phyloP scores from a whole-genome alignment of 1,140 invertebrate genomes.

The Bombus haemorrhoidalis region DNA sequence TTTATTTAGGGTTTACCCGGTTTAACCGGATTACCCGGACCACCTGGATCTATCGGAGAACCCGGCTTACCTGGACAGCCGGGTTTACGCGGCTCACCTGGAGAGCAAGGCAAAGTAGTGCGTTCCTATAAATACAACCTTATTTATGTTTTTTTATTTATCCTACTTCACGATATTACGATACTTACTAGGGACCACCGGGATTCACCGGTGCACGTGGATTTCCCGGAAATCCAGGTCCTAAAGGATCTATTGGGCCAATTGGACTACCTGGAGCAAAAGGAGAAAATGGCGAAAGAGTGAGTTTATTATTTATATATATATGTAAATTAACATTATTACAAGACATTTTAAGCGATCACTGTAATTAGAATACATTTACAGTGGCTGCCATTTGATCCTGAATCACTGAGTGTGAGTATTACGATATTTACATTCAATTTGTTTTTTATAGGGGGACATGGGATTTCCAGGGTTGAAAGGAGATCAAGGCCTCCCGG shows the following conservation, averaged over 20 bases:
- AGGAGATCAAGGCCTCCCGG: constrained; percentile 73
- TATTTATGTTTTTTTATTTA: too few species aligned
- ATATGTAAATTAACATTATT: background rate
- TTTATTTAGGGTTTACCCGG: constrained; percentile 38
- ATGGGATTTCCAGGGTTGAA: constrained; percentile 70
- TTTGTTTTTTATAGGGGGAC: constrained; percentile 55
- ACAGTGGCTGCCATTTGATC: background rate
- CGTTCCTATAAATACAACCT: background rate
- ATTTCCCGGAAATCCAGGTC: constrained; percentile 64
- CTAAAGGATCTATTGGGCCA: constrained; percentile 60
- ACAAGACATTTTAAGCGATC: background rate
- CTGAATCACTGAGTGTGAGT: background rate
- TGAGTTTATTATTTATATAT: constrained; percentile 11
- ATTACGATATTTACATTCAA: background rate
- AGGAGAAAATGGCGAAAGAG: constrained; percentile 63
- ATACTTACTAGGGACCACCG: constrained; percentile 46
- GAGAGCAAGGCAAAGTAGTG: constrained; percentile 70
- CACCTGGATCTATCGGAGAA: constrained; percentile 71
- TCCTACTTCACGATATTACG: background rate
- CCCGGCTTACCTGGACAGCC: constrained; percentile 72
- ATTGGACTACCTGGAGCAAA: constrained; percentile 65
- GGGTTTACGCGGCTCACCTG: constrained; percentile 70
- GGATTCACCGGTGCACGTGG: constrained; percentile 74
- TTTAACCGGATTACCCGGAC: constrained; percentile 65
- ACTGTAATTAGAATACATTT: background rate